Conservation (phyloP, 2,888 invertebrate genomes). For the Mactromeris polynyma region DNA sequence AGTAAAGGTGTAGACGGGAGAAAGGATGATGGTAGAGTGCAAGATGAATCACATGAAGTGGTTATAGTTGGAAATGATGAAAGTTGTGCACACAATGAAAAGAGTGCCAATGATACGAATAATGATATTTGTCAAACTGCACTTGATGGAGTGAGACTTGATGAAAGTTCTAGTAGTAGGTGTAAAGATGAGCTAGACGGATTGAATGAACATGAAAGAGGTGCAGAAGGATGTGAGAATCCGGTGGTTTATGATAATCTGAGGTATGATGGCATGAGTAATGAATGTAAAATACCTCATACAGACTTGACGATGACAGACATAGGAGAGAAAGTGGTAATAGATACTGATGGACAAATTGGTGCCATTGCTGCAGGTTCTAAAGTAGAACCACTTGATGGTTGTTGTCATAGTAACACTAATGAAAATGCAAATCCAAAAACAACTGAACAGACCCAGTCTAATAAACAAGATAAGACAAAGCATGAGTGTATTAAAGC, state of each 20-base stretch:
- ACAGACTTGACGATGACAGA: neutral
- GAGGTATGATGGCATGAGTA: neutral
- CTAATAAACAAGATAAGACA: conserved; percentile 1
- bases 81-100: neutral
- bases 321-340: neutral
- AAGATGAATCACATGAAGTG: neutral
- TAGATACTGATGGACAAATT: neutral
- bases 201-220: neutral
- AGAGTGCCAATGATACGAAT: neutral
- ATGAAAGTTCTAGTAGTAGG: neutral
- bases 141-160: neutral
- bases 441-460: neutral
- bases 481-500: conserved; percentile 18
- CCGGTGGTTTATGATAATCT: neutral
- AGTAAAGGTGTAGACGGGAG: neutral
- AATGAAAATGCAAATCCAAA: conserved; percentile 50
- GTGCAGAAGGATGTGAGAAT: neutral
- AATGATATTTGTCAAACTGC: neutral
- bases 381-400: neutral
- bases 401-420: neutral
- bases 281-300: neutral
- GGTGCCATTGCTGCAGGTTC: neutral
- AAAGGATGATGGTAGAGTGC: neutral
- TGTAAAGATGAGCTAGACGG: neutral
- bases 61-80: neutral